Evolutionary conservation across 1,140 invertebrate species (phyloP).

Genomic region (Glossosoma conforme): DNA sequence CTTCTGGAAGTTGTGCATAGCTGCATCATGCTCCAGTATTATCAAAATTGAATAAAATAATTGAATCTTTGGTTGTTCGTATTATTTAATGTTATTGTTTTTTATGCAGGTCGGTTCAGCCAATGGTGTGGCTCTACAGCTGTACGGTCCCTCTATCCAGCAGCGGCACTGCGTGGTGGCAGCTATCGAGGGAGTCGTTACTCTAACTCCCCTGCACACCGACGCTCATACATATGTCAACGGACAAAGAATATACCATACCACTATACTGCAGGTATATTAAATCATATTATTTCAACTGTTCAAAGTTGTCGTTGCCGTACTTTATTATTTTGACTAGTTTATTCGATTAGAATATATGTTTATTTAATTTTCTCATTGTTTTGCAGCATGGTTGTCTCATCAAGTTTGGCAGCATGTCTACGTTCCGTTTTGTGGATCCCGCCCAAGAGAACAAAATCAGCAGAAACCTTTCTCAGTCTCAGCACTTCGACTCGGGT

Average conservation of each 20-base stretch:
- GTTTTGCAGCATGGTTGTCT: constrained; percentile 71
- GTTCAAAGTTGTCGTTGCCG: not conserved
- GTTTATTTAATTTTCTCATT: too few relatives aligned
- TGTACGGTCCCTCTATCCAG: constrained; percentile 79
- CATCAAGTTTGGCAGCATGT: constrained; percentile 84
- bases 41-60: too few relatives aligned
- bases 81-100: not conserved
- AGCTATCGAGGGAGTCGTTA: constrained; percentile 84
- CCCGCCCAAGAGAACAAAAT: constrained; percentile 80
- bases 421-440: constrained; percentile 91
- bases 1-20: too few relatives aligned
- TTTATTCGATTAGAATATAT: not conserved
- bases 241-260: constrained; percentile 86
- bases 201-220: constrained; percentile 85
- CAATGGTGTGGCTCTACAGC: constrained; percentile 58
- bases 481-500: constrained; percentile 65
- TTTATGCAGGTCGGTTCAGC: constrained; percentile 56
- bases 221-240: constrained; percentile 94
- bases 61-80: not conserved
- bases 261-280: constrained; percentile 79
- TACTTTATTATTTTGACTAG: too few relatives aligned
- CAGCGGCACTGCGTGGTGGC: constrained; percentile 92
- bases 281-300: not conserved
- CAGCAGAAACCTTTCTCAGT: constrained; percentile 55
- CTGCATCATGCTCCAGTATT: too few relatives aligned